A percentile compares a stretch with the other conserved stretches of the same genome.
Conservation (phyloP, 2,113 vertebrate species). For the Arizona elegans region DNA sequence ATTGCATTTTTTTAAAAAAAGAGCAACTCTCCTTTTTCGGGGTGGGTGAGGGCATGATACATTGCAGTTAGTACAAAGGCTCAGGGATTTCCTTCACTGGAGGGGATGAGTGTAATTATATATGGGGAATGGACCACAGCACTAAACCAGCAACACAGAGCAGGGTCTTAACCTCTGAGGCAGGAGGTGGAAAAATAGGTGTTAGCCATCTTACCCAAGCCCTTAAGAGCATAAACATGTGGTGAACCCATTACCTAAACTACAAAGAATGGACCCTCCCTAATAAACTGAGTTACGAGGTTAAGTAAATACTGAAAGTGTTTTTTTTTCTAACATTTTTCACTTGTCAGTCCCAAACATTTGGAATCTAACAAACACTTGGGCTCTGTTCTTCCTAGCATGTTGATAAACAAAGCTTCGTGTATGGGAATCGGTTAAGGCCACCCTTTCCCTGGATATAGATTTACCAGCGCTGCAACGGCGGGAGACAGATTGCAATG, state of each 20-base stretch:
- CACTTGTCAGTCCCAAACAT: slow-evolving; percentile 74
- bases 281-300: slow-evolving; percentile 81
- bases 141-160: slow-evolving; percentile 63
- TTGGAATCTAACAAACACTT: slow-evolving; percentile 60
- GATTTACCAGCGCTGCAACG: background rate
- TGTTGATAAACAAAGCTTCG: slow-evolving; percentile 1
- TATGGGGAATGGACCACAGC: slow-evolving; percentile 63
- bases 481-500: background rate
- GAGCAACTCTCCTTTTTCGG: slow-evolving; percentile 65
- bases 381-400: background rate
- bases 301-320: slow-evolving; percentile 78
- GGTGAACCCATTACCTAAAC: slow-evolving; percentile 77
- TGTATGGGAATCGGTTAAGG: slow-evolving; percentile 6
- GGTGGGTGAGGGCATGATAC: slow-evolving; percentile 45
- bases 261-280: slow-evolving; percentile 77
- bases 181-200: slow-evolving; percentile 73
- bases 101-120: slow-evolving; percentile 75
- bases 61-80: slow-evolving; percentile 70
- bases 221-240: slow-evolving; percentile 77
- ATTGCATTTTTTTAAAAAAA: slow-evolving; percentile 73
- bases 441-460: background rate
- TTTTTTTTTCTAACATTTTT: slow-evolving; percentile 66
- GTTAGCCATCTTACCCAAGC: slow-evolving; percentile 64
- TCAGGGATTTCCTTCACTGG: slow-evolving; percentile 84
- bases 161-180: slow-evolving; percentile 71